These are phyloP conservation scores for Patagioenas fasciata DNA, from an alignment of 2,113 vertebrate genomes.

Conservation along the genomic window DNA sequence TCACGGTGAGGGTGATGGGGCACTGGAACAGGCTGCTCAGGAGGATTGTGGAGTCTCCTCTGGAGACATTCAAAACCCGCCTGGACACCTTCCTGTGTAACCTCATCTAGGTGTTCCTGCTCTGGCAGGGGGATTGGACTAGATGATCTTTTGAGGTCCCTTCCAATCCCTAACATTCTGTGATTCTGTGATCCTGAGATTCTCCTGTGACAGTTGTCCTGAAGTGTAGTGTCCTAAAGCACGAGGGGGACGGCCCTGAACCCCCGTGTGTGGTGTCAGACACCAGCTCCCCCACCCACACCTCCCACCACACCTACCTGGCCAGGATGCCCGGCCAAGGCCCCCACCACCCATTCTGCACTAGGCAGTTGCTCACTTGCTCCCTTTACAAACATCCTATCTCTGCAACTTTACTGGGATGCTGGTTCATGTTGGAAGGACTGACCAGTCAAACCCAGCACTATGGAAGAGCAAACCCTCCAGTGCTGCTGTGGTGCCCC, in stretches of 20 bases:
- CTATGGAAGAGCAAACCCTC: background rate
- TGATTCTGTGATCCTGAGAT: no score
- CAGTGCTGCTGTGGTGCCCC: background rate
- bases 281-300: background rate
- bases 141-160: no score
- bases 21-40: no score
- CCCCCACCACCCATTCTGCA: no score
- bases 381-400: fast-evolving
- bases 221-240: background rate
- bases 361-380: fast-evolving
- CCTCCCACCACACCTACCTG: fast-evolving
- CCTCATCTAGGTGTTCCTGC: no score
- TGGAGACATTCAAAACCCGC: no score
- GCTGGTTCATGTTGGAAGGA: fast-evolving
- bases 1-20: no score
- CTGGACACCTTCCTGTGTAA: no score
- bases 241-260: background rate
- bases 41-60: no score
- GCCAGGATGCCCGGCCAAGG: fast-evolving
- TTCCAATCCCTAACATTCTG: no score
- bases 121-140: no score
- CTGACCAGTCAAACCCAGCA: background rate
- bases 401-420: background rate
- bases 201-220: no score
- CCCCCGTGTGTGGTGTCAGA: fast-evolving